Percentiles rank a stretch among this genome's conserved stretches.
phyloP scores from a whole-genome alignment of 2,113 vertebrate genomes.

The Cavia porcellus region DNA sequence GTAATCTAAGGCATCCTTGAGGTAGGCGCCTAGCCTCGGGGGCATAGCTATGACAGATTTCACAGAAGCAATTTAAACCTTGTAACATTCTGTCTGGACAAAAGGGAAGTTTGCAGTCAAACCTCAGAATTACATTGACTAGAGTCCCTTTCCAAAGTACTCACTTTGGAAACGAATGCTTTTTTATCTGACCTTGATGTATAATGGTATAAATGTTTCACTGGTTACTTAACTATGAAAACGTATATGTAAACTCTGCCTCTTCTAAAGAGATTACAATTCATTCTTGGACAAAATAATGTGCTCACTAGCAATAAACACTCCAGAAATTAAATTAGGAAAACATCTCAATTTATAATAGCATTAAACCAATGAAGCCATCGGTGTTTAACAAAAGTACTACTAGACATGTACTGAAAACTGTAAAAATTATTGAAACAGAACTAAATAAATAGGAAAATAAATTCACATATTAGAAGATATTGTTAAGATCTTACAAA shows the following conservation, averaged over 20 bases:
- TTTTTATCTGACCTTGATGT: neutral
- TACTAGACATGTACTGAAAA: neutral
- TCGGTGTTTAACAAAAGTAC: slow-evolving; percentile 6
- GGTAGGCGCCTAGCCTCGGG: neutral
- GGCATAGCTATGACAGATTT: neutral
- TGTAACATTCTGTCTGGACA: neutral
- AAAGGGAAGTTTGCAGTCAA: slow-evolving; percentile 5
- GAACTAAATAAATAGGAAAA: neutral
- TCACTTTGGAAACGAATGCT: neutral
- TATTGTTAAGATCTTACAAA: neutral
- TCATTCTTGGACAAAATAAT: slow-evolving; percentile 27
- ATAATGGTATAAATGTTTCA: neutral
- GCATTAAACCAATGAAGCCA: neutral
- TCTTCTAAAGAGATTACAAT: neutral
- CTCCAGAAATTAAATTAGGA: slow-evolving; percentile 3
- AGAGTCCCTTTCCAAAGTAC: neutral
- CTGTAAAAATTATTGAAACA: neutral
- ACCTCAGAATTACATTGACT: neutral
- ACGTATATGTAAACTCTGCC: neutral
- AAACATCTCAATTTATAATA: neutral
- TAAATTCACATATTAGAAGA: neutral
- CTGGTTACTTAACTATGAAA: neutral
- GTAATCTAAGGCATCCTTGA: neutral
- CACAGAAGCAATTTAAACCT: neutral
- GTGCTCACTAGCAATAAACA: neutral